Percentiles rank a stretch among this genome's conserved stretches.
Conservation (phyloP, 2,797 vertebrate species). For the Knipowitschia caucasica region DNA sequence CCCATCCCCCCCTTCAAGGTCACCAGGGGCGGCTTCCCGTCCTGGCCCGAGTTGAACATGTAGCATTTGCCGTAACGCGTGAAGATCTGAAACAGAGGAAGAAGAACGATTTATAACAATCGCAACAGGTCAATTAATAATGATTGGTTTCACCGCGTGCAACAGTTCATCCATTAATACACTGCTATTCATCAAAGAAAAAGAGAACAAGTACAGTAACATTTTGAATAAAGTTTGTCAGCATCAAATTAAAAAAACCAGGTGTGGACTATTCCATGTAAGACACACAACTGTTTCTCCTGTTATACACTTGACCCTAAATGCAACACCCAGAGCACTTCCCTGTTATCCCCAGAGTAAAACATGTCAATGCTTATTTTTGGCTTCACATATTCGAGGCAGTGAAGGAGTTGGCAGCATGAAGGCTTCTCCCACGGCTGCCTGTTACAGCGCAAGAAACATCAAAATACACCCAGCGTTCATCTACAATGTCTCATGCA, state of each 20-base stretch:
- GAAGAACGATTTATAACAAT: background rate
- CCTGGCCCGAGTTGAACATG: conserved; percentile 93
- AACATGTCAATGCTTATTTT: conserved; percentile 19
- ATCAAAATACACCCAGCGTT: conserved; percentile 28
- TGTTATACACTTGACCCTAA: conserved; percentile 2
- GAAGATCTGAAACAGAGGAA: conserved; percentile 80
- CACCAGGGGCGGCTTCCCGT: conserved; percentile 84
- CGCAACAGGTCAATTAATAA: too few species aligned
- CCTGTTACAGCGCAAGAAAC: conserved; percentile 18
- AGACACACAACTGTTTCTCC: background rate
- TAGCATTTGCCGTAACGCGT: conserved; percentile 98
- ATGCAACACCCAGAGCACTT: background rate
- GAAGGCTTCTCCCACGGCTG: conserved; percentile 20
- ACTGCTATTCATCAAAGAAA: too few species aligned
- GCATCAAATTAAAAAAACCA: too few species aligned
- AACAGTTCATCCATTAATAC: too few species aligned
- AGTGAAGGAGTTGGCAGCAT: conserved; percentile 38
- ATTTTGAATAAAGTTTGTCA: too few species aligned
- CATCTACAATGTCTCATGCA: conserved; percentile 7
- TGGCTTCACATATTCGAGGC: conserved; percentile 20
- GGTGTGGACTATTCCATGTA: background rate
- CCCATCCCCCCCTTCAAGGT: conserved; percentile 96
- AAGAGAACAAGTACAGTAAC: too few species aligned
- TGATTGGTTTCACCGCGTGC: too few species aligned
- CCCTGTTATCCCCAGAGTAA: conserved; percentile 21